Evolutionary conservation across 2,113 vertebrate species (phyloP).

Genomic region (Lagopus leucura): DNA sequence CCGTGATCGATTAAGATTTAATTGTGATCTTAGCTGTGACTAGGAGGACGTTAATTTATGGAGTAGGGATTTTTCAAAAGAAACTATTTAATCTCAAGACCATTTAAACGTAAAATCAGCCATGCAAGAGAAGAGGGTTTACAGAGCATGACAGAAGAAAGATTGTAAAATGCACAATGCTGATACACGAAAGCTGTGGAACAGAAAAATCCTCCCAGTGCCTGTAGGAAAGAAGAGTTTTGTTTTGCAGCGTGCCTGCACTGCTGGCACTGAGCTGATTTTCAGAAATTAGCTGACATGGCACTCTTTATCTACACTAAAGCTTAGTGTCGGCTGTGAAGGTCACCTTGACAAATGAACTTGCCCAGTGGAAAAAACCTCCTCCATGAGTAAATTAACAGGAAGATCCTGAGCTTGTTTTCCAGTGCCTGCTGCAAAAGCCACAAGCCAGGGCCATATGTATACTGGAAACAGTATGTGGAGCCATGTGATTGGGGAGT

Average conservation of each 20-base stretch:
- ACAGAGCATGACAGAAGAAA: conserved; percentile 38
- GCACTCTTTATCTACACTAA: conserved; percentile 28
- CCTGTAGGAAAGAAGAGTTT: not conserved
- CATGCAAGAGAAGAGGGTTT: conserved; percentile 15
- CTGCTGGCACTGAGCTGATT: not conserved
- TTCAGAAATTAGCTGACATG: not conserved
- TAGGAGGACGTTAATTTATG: conserved; percentile 1
- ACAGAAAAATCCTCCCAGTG: not conserved
- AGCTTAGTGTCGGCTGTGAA: fast-evolving
- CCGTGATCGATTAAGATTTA: not conserved
- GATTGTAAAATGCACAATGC: not conserved
- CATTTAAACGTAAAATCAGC: conserved; percentile 24
- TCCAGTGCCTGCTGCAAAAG: not conserved
- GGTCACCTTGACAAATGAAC: conserved; percentile 55
- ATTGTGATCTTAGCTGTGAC: not conserved
- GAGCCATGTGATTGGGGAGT: not conserved
- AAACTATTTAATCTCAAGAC: conserved; percentile 26
- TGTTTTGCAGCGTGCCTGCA: not conserved
- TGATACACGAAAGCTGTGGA: fast-evolving
- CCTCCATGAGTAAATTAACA: not conserved
- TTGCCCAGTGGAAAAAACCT: not conserved
- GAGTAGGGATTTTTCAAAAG: conserved; percentile 7
- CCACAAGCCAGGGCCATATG: not conserved
- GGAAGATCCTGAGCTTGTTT: conserved; percentile 21
- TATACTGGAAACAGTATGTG: not conserved